phyloP scores from a whole-genome alignment of 2,888 invertebrate species.

The Drosophila bunnanda region DNA sequence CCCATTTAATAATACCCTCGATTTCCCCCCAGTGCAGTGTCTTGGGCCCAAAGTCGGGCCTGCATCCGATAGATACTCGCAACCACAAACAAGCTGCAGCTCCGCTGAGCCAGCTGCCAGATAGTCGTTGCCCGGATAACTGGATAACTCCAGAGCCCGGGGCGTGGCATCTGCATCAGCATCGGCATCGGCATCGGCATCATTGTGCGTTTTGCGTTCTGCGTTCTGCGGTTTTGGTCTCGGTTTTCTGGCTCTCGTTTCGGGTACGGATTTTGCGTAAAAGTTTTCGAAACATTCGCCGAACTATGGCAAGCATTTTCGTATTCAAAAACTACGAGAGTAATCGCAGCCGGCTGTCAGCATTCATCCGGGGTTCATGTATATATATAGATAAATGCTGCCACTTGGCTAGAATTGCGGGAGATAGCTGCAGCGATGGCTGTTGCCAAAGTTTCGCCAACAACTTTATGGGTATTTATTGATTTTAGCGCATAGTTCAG shows the following conservation, averaged over 20 bases:
- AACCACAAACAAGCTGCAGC: conserved; percentile 77
- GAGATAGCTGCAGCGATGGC: conserved; percentile 15
- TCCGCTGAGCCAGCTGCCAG: conserved; percentile 46
- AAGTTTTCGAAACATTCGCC: conserved; percentile 75
- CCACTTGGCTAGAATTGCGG: conserved; percentile 28
- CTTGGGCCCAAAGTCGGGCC: conserved; percentile 46
- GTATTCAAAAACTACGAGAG: conserved; percentile 67
- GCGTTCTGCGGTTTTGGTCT: conserved; percentile 62
- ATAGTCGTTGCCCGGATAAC: conserved; percentile 29
- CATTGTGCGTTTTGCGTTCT: conserved; percentile 70
- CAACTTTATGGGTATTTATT: conserved; percentile 76
- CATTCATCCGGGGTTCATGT: conserved; percentile 47
- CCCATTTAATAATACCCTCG: background rate
- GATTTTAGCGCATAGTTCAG: conserved; percentile 75
- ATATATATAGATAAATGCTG: conserved; percentile 42
- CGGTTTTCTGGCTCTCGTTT: conserved; percentile 32
- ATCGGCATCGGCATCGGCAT: conserved; percentile 4
- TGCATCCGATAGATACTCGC: conserved; percentile 61
- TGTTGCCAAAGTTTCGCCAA: conserved; percentile 54
- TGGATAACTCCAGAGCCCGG: conserved; percentile 1
- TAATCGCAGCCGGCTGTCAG: conserved; percentile 69
- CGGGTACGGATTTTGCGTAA: conserved; percentile 71
- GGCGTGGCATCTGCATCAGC: conserved; percentile 14
- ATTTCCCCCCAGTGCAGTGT: conserved; percentile 17
- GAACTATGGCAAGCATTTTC: conserved; percentile 77